phyloP scores from a whole-genome alignment of 2,797 vertebrate species.

The Onychomys torridus region DNA sequence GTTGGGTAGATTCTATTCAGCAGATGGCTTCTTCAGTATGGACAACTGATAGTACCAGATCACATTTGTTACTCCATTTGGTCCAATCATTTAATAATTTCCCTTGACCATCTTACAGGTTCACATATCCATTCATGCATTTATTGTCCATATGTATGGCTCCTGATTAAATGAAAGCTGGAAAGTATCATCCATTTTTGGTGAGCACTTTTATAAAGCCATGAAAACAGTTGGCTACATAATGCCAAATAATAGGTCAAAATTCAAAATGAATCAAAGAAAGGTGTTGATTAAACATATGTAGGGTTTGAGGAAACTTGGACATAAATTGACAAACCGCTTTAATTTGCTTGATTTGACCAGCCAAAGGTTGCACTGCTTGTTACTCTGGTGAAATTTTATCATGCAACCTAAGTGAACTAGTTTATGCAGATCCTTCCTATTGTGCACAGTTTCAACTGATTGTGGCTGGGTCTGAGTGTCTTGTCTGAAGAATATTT shows the following conservation, averaged over 20 bases:
- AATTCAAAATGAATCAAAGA: conserved; percentile 56
- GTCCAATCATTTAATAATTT: conserved; percentile 76
- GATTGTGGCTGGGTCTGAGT: conserved; percentile 31
- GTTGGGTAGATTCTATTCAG: conserved; percentile 74
- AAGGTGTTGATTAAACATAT: not conserved
- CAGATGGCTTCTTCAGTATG: conserved; percentile 56
- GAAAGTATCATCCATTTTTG: not conserved
- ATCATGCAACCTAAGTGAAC: not conserved
- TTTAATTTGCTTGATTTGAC: conserved; percentile 30
- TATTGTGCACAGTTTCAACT: conserved; percentile 5
- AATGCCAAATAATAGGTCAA: not conserved
- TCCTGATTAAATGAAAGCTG: not conserved
- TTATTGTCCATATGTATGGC: not conserved
- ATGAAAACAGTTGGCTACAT: not conserved
- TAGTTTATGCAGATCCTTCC: not conserved
- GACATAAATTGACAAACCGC: not conserved
- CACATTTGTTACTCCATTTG: conserved; percentile 79
- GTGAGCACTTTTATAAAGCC: not conserved
- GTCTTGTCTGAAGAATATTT: conserved; percentile 7
- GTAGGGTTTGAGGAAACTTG: not conserved
- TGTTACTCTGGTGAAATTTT: not conserved
- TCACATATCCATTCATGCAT: not conserved
- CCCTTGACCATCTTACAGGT: not conserved
- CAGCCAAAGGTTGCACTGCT: conserved; percentile 5
- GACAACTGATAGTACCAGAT: conserved; percentile 76